Evolutionary conservation across 2,888 invertebrate genomes (phyloP).

Genomic region (Aproaerema taeniolella): DNA sequence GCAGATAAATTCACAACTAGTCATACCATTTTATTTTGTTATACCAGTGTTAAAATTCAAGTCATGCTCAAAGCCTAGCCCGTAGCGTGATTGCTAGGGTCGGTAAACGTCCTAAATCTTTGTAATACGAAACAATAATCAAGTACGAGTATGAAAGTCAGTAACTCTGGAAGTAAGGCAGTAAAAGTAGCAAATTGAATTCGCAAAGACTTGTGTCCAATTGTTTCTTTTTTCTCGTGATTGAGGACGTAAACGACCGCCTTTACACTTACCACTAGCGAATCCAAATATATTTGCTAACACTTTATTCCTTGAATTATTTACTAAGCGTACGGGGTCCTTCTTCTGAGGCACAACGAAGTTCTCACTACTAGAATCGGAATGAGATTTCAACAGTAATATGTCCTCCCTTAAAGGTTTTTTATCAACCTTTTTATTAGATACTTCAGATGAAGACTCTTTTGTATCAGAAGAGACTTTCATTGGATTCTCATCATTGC

Average conservation of each 20-base stretch:
- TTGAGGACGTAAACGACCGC: slow-evolving; percentile 16
- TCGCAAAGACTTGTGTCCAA: too few species aligned
- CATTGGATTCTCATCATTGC: slow-evolving; percentile 4
- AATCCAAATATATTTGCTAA: slow-evolving; percentile 60
- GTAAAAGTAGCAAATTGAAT: too few species aligned
- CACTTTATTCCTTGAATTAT: slow-evolving; percentile 35
- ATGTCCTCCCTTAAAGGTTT: slow-evolving; percentile 22
- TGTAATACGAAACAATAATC: too few species aligned
- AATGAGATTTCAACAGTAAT: slow-evolving; percentile 38
- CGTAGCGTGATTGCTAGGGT: too few species aligned
- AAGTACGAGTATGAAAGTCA: too few species aligned
- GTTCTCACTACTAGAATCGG: slow-evolving; percentile 35
- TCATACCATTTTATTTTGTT: too few species aligned
- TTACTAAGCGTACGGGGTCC: slow-evolving; percentile 12
- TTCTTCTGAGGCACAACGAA: slow-evolving; percentile 17
- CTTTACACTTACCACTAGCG: slow-evolving; percentile 52
- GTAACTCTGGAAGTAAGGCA: too few species aligned
- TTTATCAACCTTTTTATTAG: too few species aligned
- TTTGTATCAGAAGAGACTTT: slow-evolving; percentile 5
- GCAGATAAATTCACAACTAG: too few species aligned
- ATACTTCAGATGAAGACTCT: not conserved
- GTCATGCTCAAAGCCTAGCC: too few species aligned
- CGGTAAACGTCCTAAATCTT: too few species aligned
- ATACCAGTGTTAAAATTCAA: too few species aligned
- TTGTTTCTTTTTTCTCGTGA: not conserved